These are phyloP conservation scores for Polypedilum pembai DNA, from an alignment of 1,140 invertebrate genomes.

Conservation along the genomic window DNA sequence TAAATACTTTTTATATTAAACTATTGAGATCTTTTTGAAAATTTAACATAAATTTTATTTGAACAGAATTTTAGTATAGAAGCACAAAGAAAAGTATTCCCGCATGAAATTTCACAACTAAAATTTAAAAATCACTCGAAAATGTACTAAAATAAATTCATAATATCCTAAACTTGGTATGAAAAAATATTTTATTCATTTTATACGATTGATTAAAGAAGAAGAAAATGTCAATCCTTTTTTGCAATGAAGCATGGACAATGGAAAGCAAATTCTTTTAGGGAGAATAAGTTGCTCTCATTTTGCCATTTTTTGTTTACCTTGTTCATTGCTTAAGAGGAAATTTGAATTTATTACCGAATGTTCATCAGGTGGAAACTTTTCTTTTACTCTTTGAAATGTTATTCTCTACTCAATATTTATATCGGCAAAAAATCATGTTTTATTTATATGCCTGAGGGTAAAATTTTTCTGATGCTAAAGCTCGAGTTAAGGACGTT, in stretches of 20 bases:
- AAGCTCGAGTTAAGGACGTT: background rate
- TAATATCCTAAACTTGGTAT: no score
- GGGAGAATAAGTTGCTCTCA: background rate
- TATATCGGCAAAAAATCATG: background rate
- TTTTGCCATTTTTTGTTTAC: constrained; percentile 13
- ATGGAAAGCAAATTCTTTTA: background rate
- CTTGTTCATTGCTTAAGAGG: background rate
- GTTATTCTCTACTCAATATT: constrained; percentile 4
- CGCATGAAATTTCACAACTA: no score
- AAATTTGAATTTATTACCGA: constrained; percentile 26
- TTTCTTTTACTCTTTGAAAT: constrained; percentile 9
- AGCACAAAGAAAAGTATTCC: no score
- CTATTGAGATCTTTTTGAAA: no score
- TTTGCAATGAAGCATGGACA: constrained; percentile 2
- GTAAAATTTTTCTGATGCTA: background rate
- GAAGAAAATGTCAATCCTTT: background rate
- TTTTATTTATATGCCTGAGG: background rate
- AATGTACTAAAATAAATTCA: no score
- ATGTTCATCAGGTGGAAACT: constrained; percentile 24
- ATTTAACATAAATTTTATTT: no score
- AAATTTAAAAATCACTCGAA: no score
- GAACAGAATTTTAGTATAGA: no score
- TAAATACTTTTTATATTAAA: no score
- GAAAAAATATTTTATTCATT: no score
- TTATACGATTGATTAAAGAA: background rate